Conservation (phyloP, 2,113 vertebrate genomes). For the Tetraodon nigroviridis region DNA sequence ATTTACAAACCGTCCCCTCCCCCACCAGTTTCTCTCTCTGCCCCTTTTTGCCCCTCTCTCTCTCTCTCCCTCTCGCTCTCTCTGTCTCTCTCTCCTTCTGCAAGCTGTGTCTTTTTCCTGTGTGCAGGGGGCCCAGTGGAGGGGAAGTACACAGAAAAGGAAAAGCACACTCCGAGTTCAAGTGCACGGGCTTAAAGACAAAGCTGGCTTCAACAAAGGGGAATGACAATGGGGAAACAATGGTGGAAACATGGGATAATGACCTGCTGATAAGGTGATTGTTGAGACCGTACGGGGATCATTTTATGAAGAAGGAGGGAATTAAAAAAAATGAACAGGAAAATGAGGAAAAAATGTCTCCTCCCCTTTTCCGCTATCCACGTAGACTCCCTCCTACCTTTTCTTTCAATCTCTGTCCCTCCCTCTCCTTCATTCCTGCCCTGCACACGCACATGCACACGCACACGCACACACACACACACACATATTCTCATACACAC, state of each 20-base stretch:
- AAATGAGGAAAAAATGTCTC: slow-evolving; percentile 59
- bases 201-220: slow-evolving; percentile 58
- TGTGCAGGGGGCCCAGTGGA: slow-evolving; percentile 65
- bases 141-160: slow-evolving; percentile 66
- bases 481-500: slow-evolving; percentile 16
- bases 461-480: slow-evolving; percentile 29
- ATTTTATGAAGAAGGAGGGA: slow-evolving; percentile 26
- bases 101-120: slow-evolving; percentile 68
- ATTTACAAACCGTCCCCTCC: slow-evolving; percentile 64
- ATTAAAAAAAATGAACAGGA: slow-evolving; percentile 60
- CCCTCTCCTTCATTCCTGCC: slow-evolving; percentile 60
- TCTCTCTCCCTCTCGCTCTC: slow-evolving; percentile 9
- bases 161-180: slow-evolving; percentile 73
- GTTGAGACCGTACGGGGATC: slow-evolving; percentile 27
- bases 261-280: slow-evolving; percentile 27
- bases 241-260: slow-evolving; percentile 37
- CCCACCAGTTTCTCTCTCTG: slow-evolving; percentile 66
- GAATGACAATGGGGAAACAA: slow-evolving; percentile 34
- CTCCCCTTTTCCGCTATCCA: slow-evolving; percentile 68
- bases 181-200: slow-evolving; percentile 70
- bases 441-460: slow-evolving; percentile 39
- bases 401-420: slow-evolving; percentile 54
- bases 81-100: slow-evolving; percentile 31
- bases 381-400: slow-evolving; percentile 60
- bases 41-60: slow-evolving; percentile 62